Percentiles rank a stretch among this genome's conserved stretches.
phyloP scores from a whole-genome alignment of 30 jellyfish, hydroid and myxozoan species.

The Clytia hemisphaerica region DNA sequence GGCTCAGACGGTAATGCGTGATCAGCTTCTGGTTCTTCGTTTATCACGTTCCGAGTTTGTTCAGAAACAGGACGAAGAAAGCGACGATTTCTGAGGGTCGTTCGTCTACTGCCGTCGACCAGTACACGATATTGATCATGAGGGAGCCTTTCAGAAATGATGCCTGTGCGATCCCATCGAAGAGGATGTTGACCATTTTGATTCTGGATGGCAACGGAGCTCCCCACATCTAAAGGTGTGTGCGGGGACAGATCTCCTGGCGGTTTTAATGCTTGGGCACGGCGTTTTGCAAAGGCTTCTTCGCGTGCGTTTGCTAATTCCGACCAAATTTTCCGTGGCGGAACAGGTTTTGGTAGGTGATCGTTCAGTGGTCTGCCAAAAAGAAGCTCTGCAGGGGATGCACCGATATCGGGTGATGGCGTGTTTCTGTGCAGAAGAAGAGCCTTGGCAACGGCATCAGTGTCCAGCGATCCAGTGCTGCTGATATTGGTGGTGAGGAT shows the following conservation, averaged over 20 bases:
- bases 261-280: too few species aligned
- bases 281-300: too few species aligned
- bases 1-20: too few species aligned
- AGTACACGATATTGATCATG: conserved; percentile 6
- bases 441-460: conserved; percentile 1
- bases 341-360: background rate
- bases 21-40: too few species aligned
- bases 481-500: too few species aligned
- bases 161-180: background rate
- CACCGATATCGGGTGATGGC: conserved; percentile 9
- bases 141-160: conserved; percentile 8
- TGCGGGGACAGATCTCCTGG: too few species aligned
- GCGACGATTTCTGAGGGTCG: conserved; percentile 8
- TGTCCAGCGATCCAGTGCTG: too few species aligned
- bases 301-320: background rate
- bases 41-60: too few species aligned
- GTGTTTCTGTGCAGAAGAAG: conserved; percentile 7
- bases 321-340: background rate
- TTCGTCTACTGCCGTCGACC: conserved; percentile 1
- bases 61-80: too few species aligned
- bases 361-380: background rate
- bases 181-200: background rate
- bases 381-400: background rate
- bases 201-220: background rate
- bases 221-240: background rate